Conservation (phyloP, 2,113 vertebrate species). For the Pachyramphus minor region DNA sequence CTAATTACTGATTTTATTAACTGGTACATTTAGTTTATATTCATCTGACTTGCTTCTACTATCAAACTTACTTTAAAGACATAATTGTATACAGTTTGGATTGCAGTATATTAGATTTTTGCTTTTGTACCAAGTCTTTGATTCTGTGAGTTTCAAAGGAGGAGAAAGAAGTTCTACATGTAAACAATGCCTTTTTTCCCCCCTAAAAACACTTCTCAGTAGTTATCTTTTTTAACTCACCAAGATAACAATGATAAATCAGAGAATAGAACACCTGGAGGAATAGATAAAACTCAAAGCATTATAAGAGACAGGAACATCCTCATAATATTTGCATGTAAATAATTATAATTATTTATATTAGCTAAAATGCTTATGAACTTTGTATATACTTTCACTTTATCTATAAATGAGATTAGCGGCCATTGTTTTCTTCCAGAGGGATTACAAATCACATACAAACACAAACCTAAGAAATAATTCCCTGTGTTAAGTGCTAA, state of each 20-base stretch:
- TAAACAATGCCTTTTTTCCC: neutral
- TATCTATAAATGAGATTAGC: slow-evolving; percentile 1
- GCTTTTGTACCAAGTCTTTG: neutral
- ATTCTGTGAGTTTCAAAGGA: slow-evolving; percentile 9
- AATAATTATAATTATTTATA: neutral
- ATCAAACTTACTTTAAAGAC: slow-evolving; percentile 7
- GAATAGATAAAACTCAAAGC: neutral
- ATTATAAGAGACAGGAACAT: neutral
- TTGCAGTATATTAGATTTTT: neutral
- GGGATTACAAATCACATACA: neutral
- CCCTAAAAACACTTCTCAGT: neutral
- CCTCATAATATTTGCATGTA: neutral
- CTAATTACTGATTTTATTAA: neutral
- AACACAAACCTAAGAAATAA: slow-evolving; percentile 15
- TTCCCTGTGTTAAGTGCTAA: neutral
- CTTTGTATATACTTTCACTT: neutral
- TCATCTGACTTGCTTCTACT: neutral
- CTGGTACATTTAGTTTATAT: neutral
- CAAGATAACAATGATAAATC: neutral
- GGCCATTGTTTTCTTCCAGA: slow-evolving; percentile 3
- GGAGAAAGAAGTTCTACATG: neutral
- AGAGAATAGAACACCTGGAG: neutral
- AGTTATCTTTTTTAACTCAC: slow-evolving; percentile 10
- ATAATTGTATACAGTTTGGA: neutral
- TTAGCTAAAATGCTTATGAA: neutral